phyloP scores from a whole-genome alignment of 2,113 vertebrate genomes.

The Psilopogon haemacephalus region DNA sequence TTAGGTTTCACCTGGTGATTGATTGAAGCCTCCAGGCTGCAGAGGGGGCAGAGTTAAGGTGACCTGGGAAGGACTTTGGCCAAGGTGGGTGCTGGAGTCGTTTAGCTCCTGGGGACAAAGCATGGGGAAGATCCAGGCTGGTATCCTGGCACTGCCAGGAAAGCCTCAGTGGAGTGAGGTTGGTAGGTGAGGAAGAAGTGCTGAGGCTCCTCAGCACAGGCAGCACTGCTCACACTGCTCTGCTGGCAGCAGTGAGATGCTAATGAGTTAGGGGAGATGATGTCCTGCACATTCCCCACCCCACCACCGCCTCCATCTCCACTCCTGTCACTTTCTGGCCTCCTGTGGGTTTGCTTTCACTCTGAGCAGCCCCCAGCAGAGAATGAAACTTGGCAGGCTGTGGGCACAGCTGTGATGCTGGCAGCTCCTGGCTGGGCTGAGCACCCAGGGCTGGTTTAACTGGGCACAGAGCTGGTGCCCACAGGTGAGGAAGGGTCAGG shows the following conservation, averaged over 20 bases:
- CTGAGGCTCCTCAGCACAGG: not conserved
- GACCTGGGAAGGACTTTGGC: not conserved
- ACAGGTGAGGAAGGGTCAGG: fast-evolving
- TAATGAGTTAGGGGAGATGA: not conserved
- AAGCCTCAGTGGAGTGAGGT: not conserved
- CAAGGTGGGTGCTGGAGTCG: not conserved
- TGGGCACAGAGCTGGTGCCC: not conserved
- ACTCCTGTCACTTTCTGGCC: fast-evolving
- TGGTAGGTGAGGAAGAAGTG: not conserved
- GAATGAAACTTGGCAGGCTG: fast-evolving
- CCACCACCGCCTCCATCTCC: not conserved
- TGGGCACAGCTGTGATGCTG: fast-evolving
- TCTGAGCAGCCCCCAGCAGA: fast-evolving
- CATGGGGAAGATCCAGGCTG: not conserved
- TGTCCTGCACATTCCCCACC: too few species aligned
- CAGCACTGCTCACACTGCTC: not conserved
- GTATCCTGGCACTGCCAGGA: not conserved
- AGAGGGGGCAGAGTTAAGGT: not conserved
- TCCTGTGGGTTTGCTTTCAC: not conserved
- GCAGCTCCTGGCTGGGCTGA: not conserved
- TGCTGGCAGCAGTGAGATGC: not conserved
- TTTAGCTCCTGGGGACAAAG: not conserved
- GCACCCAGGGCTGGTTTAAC: fast-evolving
- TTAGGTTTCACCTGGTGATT: conserved; percentile 47
- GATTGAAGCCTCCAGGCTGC: not conserved